Evolutionary conservation across 1,140 invertebrate species (phyloP), one percentile per base, ranked within the genome.

Genomic region (Apis laboriosa): DNA sequence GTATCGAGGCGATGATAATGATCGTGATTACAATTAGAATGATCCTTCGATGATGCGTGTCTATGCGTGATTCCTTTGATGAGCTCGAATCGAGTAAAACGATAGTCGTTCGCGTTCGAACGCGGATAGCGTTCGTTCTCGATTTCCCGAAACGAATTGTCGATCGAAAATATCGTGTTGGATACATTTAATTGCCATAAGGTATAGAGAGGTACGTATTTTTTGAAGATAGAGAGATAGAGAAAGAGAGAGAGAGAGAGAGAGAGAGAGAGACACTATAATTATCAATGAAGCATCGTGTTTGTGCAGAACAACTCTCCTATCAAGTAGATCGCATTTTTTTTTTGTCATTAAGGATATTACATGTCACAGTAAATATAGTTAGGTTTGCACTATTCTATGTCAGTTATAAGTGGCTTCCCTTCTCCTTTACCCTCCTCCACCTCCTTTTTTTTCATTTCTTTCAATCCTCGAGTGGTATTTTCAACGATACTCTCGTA

Each of bases 291-390:
- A 93, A 94, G 92, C 92, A 90, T 92, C 90, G 90, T 92, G 89
- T 88, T 88, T 94, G 93, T 93, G 92, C 92, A 93, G 92, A 93
- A 92, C 89, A 93, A 92, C 82, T 92, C 87, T 91, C 91, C 84
- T 88, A 83, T 89, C 86, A 81, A 63, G 78, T 88, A 88, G 80
- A 90, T 89, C 86, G 84, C 86, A 88, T 91, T 87, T 88, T 85
- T 82, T 87, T 87, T 84, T 88, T 85, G 86, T 88, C 88, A 85
- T 90, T 92, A 89, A 91, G 89, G 89, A 83, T 93, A 92, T 92
- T 93, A 93, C 92, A 93, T 90, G 90, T 93, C 92, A 93, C 90
- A 92, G 92, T 93, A 91, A 93, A 91, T 92, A 92, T 90, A 92
- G 87, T 91, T 93, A 92, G 88, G 88, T 88, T 92, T 86, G 88